These are phyloP conservation scores for Chymomyza costata DNA, from an alignment of 1,140 invertebrate species.

Conservation along the genomic window DNA sequence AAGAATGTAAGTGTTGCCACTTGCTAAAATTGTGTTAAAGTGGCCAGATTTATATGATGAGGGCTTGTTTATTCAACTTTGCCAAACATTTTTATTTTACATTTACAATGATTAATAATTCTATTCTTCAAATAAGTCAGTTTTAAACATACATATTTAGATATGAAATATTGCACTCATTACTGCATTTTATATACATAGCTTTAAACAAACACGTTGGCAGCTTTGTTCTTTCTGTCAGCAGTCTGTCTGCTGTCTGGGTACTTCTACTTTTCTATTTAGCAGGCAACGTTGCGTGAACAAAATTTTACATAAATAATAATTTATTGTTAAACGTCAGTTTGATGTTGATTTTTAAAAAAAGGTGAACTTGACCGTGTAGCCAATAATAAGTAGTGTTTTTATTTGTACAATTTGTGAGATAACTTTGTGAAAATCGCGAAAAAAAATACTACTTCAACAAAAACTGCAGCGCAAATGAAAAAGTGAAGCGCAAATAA, in stretches of 20 bases:
- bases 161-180: background rate
- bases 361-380: constrained; percentile 44
- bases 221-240: constrained; percentile 5
- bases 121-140: too few relatives aligned
- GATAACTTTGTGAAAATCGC: constrained; percentile 36
- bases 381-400: constrained; percentile 16
- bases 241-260: constrained; percentile 18
- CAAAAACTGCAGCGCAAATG: constrained; percentile 17
- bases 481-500: constrained; percentile 67
- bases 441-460: constrained; percentile 34
- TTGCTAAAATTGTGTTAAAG: background rate
- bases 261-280: constrained; percentile 38
- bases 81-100: too few relatives aligned
- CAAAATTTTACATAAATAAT: constrained; percentile 64
- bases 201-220: background rate
- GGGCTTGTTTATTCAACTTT: background rate
- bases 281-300: constrained; percentile 66
- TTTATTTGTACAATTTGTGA: constrained; percentile 19
- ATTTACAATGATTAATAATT: too few relatives aligned
- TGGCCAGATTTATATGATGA: background rate
- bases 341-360: constrained; percentile 42
- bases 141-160: too few relatives aligned
- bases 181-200: background rate
- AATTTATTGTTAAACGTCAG: constrained; percentile 46
- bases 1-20: background rate